Conservation (phyloP, 2,113 vertebrate genomes). For the Lepisosteus osseus region DNA sequence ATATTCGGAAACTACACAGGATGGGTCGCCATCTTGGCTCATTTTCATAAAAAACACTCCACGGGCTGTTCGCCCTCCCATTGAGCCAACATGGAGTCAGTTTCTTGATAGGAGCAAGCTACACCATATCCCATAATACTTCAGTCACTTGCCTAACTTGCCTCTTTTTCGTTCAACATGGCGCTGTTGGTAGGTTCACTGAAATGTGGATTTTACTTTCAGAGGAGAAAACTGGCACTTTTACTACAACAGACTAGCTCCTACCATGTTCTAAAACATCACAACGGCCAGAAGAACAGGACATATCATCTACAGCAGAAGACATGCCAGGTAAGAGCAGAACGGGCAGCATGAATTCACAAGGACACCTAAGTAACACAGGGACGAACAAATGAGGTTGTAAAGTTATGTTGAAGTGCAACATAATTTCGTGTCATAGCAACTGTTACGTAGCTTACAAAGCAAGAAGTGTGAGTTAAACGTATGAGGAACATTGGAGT, state of each 20-base stretch:
- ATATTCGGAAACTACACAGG: too few species aligned
- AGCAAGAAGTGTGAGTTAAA: too few species aligned
- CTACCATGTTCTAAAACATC: conserved; percentile 44
- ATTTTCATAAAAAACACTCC: too few species aligned
- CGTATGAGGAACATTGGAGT: too few species aligned
- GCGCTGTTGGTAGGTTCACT: conserved; percentile 56
- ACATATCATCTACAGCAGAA: conserved; percentile 24
- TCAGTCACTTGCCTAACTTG: neutral
- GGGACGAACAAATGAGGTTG: too few species aligned
- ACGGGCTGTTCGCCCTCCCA: neutral
- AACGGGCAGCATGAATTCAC: neutral
- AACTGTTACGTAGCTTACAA: too few species aligned
- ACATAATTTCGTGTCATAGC: too few species aligned
- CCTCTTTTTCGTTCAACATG: conserved; percentile 52
- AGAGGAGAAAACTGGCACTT: conserved; percentile 51
- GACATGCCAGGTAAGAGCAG: conserved; percentile 36
- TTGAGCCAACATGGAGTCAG: neutral
- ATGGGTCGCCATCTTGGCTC: too few species aligned
- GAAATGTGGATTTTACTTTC: conserved; percentile 54
- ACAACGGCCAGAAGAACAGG: conserved; percentile 10
- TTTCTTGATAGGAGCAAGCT: neutral
- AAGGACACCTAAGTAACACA: neutral
- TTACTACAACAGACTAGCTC: conserved; percentile 55
- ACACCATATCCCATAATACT: conserved; percentile 15
- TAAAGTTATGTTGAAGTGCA: too few species aligned